A percentile compares a stretch with the other conserved stretches of the same genome.
phyloP scores from a whole-genome alignment of 2,797 vertebrate genomes.

The Danio choprae region DNA sequence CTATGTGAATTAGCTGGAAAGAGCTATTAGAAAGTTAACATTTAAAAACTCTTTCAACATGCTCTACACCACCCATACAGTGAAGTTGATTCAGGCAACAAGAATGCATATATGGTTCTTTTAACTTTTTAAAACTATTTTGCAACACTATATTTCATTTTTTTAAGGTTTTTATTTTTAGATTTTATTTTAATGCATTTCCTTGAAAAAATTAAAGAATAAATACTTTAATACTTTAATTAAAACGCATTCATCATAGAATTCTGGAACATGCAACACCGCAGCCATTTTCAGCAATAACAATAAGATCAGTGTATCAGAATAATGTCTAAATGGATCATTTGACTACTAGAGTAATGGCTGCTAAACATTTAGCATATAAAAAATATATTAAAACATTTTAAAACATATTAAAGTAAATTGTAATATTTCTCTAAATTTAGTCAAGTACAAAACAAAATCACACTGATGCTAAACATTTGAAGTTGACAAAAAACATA shows the following conservation, averaged over 20 bases:
- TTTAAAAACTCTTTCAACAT: not conserved
- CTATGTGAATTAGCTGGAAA: slow-evolving; percentile 15
- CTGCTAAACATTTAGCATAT: not conserved
- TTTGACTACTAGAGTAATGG: not conserved
- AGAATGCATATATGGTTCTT: not conserved
- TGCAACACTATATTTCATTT: too few species aligned
- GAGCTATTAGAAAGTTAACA: not conserved
- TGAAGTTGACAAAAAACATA: not conserved
- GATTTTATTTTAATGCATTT: too few species aligned
- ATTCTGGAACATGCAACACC: not conserved
- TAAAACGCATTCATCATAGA: not conserved
- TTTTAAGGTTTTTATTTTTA: too few species aligned
- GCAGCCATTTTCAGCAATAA: not conserved
- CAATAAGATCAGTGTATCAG: not conserved
- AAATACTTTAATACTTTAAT: too few species aligned
- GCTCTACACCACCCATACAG: too few species aligned
- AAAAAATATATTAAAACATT: not conserved
- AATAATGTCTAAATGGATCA: not conserved
- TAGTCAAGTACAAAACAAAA: too few species aligned
- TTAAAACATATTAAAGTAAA: not conserved
- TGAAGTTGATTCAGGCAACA: not conserved
- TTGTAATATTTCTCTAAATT: too few species aligned
- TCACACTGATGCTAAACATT: not conserved
- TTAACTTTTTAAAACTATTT: too few species aligned
- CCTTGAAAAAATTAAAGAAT: too few species aligned